These are phyloP conservation scores for Copidosoma floridanum DNA, from an alignment of 1,140 invertebrate species.

Conservation along the genomic window DNA sequence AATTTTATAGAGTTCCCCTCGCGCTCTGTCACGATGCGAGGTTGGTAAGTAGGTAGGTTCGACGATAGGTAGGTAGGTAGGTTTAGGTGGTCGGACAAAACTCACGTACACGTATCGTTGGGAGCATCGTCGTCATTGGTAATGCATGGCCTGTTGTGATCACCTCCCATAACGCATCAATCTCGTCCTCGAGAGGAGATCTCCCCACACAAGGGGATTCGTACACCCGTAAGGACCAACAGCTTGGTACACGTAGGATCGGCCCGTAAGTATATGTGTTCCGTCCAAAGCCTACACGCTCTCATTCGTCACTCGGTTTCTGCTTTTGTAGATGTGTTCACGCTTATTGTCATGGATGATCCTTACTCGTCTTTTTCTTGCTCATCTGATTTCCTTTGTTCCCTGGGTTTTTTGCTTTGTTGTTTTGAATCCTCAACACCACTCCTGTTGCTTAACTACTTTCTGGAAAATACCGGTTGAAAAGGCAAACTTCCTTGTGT, in stretches of 20 bases:
- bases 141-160: constrained; percentile 43
- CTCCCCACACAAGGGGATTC: constrained; percentile 15
- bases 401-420: background rate
- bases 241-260: background rate
- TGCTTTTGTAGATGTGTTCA: background rate
- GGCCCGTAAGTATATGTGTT: background rate
- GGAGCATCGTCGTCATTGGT: constrained; percentile 37
- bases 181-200: constrained; percentile 31
- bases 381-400: too few relatives aligned
- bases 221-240: background rate
- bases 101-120: background rate
- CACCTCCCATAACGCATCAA: constrained; percentile 43
- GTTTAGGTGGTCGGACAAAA: background rate
- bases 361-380: too few relatives aligned
- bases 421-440: background rate
- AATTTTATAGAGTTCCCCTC: constrained; percentile 9
- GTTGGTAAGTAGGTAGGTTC: too few relatives aligned
- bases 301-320: constrained; percentile 41
- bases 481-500: too few relatives aligned
- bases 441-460: background rate
- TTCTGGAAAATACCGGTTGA: too few relatives aligned
- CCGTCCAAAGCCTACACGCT: constrained; percentile 33
- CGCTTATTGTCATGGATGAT: background rate
- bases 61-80: background rate
- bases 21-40: background rate